Evolutionary conservation across 2,888 invertebrate genomes (phyloP), one percentile per base, ranked within the genome.

Genomic region (Rhagophthalmus giganteus): DNA sequence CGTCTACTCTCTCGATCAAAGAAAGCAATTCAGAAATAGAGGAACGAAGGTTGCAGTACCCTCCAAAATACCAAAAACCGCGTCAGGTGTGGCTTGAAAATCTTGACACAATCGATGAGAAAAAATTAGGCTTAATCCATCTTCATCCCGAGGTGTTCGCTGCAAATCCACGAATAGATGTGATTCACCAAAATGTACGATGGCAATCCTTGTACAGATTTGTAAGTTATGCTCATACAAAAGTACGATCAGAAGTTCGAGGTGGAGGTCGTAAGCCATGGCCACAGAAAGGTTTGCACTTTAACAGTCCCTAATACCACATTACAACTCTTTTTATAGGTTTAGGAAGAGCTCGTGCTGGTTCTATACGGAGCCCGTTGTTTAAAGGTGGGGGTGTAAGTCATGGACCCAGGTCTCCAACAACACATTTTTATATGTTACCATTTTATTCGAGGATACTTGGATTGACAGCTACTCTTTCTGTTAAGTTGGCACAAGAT

Each of bases 211-310:
- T 85, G 57, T 95, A 93, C 72, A 81, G 85, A 70, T 85, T 78
- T 77, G 89, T 97, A 73, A 85, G 87, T 62, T 93, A 86, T 78
- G 87, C 86, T 1, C 80, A 88, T 63, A 81, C 87, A 1, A 88
- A 89, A 71, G 84, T 86, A 0, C 79, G 92, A 45, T 87, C 90
- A 0, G 98, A 99, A 77, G 86, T 90, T 44, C 78, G 84, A 34
- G 96, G 96, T 25, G 93, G 95, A 40, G 94, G 94, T 0, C 80
- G 82, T 14, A 98, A 99, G 66, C 98, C 98, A 0, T 97, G 96
- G 95, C 93, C 92, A 0, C 99, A 99, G 71, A 99, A 99, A 76
- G 94, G 95, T 12, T 8, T 32, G 12, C 9, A 10, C 11, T 14
- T 33, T 15, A 11, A 12, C 4, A 10, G n/a, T n/a, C n/a, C 15